These are phyloP conservation scores for Sclerodermus sp. DNA, from an alignment of 2,888 invertebrate species.

Conservation along the genomic window DNA sequence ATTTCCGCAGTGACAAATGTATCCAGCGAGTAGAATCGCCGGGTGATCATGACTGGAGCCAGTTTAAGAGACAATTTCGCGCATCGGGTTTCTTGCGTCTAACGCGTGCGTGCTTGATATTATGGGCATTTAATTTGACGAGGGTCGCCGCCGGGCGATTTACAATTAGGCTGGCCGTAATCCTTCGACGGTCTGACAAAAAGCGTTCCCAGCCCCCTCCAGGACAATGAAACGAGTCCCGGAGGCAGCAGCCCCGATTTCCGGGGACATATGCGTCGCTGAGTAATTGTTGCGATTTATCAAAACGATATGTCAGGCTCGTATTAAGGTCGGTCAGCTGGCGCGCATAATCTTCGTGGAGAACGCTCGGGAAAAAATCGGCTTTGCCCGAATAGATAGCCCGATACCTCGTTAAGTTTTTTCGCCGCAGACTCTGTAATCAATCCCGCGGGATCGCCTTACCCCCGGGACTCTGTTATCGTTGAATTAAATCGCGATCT, in stretches of 20 bases:
- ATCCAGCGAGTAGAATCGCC: too few relatives aligned
- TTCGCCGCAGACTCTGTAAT: too few relatives aligned
- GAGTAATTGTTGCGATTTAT: conserved; percentile 51
- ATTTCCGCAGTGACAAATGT: not conserved
- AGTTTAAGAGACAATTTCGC: too few relatives aligned
- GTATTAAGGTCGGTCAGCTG: conserved; percentile 34
- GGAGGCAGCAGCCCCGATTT: conserved; percentile 23
- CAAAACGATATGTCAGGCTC: conserved; percentile 41
- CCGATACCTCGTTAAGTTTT: too few relatives aligned
- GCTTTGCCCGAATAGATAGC: not conserved
- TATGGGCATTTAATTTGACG: conserved; percentile 15
- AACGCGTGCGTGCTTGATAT: not conserved
- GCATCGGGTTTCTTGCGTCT: too few relatives aligned
- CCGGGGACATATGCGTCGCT: conserved; percentile 40
- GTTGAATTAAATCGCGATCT: not conserved
- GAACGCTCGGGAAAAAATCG: conserved; percentile 11
- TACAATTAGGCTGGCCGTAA: conserved; percentile 34
- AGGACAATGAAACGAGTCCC: too few relatives aligned
- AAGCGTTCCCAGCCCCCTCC: conserved; percentile 29
- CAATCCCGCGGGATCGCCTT: too few relatives aligned
- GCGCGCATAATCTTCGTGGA: conserved; percentile 28
- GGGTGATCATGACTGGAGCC: too few relatives aligned
- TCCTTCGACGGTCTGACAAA: conserved; percentile 33
- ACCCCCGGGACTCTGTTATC: not conserved
- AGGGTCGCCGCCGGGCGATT: conserved; percentile 15